Conservation (phyloP, 2,888 invertebrate genomes). For the Timema cristinae region DNA sequence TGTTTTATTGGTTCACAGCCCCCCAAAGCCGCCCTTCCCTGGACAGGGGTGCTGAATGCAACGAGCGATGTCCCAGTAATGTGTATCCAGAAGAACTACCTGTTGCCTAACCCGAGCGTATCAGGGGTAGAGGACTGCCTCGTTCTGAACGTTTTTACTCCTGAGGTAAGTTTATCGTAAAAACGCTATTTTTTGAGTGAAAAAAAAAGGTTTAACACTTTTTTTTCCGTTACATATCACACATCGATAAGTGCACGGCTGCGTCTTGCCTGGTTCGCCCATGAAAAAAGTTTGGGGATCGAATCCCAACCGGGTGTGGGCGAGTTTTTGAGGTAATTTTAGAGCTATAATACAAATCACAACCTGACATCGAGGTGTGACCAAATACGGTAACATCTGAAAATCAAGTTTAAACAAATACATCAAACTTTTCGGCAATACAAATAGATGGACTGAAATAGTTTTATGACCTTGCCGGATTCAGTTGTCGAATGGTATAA, state of each 20-base stretch:
- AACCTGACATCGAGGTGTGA: too few species aligned
- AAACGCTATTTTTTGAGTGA: background rate
- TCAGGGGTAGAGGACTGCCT: constrained; percentile 50
- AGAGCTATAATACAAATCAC: background rate
- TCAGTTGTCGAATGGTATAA: too few species aligned
- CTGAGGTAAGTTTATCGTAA: constrained; percentile 37
- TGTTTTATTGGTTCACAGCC: constrained; percentile 3
- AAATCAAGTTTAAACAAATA: too few species aligned
- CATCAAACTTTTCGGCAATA: too few species aligned
- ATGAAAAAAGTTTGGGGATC: background rate
- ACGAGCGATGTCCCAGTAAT: constrained; percentile 39
- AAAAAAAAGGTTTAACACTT: background rate
- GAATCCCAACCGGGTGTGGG: background rate
- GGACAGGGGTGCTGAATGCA: constrained; percentile 40
- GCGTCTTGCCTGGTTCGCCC: background rate
- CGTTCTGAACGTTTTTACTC: constrained; percentile 50
- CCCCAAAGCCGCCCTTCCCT: constrained; percentile 26
- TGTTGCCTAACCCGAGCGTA: constrained; percentile 37
- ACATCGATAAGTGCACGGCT: background rate
- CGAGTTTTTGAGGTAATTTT: background rate
- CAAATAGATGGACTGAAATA: too few species aligned
- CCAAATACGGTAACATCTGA: too few species aligned
- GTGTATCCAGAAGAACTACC: constrained; percentile 49
- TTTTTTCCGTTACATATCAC: background rate
- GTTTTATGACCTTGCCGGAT: too few species aligned